A percentile compares a stretch with the other conserved stretches of the same genome.
These are phyloP conservation scores for Lontra canadensis DNA, from an alignment of 2,113 vertebrate genomes.

Conservation along the genomic window DNA sequence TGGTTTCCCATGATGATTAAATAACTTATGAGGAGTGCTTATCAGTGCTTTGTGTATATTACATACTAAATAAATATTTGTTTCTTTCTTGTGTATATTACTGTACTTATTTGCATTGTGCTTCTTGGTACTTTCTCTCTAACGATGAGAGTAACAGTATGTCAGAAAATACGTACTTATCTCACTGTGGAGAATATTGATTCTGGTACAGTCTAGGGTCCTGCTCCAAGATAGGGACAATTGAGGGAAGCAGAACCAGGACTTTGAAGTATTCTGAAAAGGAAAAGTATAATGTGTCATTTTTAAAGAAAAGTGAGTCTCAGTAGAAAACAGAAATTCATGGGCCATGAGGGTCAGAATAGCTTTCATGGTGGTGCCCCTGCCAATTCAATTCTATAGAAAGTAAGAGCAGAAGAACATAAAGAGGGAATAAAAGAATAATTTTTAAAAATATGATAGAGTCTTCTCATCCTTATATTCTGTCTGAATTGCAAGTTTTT, in stretches of 20 bases:
- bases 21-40: not conserved
- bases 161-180: not conserved
- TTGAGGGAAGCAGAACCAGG: not conserved
- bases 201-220: not conserved
- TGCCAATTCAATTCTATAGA: not conserved
- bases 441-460: not conserved
- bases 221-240: not conserved
- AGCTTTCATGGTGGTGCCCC: not conserved
- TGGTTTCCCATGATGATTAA: not conserved
- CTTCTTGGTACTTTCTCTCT: not conserved
- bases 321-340: not conserved
- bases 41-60: not conserved
- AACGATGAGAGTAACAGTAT: not conserved
- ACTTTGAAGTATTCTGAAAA: not conserved
- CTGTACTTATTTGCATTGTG: not conserved
- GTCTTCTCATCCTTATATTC: not conserved
- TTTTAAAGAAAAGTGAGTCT: constrained; percentile 20
- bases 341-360: not conserved
- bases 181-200: not conserved
- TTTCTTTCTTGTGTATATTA: not conserved
- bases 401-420: not conserved
- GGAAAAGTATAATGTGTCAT: not conserved
- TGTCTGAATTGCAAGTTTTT: not conserved
- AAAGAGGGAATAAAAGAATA: not conserved
- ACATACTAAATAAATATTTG: not conserved